These are phyloP conservation scores for Cacoxenus indagator DNA, from an alignment of 2,888 invertebrate species.

Conservation along the genomic window DNA sequence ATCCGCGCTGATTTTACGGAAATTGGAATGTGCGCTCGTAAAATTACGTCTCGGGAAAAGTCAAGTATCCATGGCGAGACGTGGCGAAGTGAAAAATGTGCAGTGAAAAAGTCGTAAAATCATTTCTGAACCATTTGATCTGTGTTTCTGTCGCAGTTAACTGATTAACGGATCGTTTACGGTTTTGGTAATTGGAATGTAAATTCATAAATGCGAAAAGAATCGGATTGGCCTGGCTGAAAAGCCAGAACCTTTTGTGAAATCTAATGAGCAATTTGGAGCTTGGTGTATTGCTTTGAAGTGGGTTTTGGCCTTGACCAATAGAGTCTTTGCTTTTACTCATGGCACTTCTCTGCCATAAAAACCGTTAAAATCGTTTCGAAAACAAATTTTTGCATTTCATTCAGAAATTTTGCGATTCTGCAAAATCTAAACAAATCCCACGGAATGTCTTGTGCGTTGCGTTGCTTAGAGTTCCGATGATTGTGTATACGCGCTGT, in stretches of 20 bases:
- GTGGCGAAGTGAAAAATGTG: neutral
- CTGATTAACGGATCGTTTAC: no score
- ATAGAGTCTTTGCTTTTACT: no score
- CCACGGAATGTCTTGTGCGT: neutral
- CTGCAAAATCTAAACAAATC: conserved; percentile 15
- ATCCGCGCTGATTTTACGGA: conserved; percentile 3
- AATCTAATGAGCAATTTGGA: no score
- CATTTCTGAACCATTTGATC: no score
- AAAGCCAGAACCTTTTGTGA: no score
- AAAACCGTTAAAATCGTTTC: neutral
- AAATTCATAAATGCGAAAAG: no score
- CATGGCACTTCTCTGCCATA: neutral
- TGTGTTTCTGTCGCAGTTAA: no score
- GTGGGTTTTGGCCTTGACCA: no score
- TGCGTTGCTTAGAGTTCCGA: neutral
- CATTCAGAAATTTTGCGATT: neutral
- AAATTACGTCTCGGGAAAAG: neutral
- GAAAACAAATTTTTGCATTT: neutral
- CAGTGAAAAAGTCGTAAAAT: neutral
- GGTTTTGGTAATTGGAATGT: no score
- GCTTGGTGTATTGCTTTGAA: no score
- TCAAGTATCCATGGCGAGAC: neutral
- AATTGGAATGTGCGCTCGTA: conserved; percentile 18
- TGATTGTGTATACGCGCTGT: conserved; percentile 7
- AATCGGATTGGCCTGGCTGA: no score